Percentiles rank a stretch among this genome's conserved stretches.
Evolutionary conservation across 2,888 invertebrate genomes (phyloP).

Genomic region (Empis livida): DNA sequence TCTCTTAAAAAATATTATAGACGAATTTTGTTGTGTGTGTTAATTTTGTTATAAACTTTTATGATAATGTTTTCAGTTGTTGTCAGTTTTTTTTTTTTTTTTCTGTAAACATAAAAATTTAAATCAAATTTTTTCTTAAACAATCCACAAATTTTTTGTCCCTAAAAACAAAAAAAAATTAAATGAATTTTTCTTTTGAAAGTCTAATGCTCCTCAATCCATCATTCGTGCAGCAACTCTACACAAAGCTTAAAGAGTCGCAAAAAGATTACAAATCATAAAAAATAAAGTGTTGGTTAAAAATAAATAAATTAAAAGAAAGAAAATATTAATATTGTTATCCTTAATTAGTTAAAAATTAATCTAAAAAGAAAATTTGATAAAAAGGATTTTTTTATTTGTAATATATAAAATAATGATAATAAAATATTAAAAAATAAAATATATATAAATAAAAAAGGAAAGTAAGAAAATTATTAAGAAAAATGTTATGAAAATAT

Average conservation of each 20-base stretch:
- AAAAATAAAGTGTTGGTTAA: not conserved
- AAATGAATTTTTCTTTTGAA: constrained; percentile 23
- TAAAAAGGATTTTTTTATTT: no score
- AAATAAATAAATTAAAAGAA: not conserved
- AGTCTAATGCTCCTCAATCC: constrained; percentile 18
- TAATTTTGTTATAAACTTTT: no score
- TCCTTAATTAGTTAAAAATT: not conserved
- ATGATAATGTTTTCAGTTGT: no score
- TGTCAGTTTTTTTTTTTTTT: no score
- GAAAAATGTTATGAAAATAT: not conserved
- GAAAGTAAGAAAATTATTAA: not conserved
- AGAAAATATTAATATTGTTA: not conserved
- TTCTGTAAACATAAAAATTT: constrained; percentile 2
- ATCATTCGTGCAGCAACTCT: no score
- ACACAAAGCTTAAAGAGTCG: not conserved
- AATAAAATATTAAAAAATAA: not conserved
- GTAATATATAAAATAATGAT: not conserved
- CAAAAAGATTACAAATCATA: not conserved
- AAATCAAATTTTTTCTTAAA: constrained; percentile 1
- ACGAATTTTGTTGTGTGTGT: not conserved
- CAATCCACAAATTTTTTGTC: constrained; percentile 13
- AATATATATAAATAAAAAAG: not conserved
- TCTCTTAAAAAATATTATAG: not conserved
- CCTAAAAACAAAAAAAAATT: constrained; percentile 17
- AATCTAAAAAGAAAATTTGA: no score